Base-by-base conservation (phyloP, 1,140 invertebrate genomes). In the Bombus huntii region DNA sequence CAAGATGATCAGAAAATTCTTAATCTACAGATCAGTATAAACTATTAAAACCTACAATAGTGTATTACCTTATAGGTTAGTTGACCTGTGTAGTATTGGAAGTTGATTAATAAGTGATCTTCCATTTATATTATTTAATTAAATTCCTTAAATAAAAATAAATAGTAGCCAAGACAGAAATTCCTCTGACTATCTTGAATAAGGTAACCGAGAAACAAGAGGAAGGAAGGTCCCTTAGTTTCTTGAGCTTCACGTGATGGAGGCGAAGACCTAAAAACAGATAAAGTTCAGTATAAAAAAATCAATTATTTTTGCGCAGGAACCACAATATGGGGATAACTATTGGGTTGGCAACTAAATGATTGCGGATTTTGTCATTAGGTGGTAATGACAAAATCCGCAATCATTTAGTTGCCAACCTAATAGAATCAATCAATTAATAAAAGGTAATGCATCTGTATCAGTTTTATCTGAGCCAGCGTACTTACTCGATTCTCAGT, bases 401-500 rank as follows among this genome's bases (percentile, higher is more conserved):
- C 5, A 47, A 15, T 47, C 44, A 47, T 15, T 47, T 47, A 47
- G 13, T 47, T 47, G 44, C 44, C 15, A 47, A 47, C 0, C 44
- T 0, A 47, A 47, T 47, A 80, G 65, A 78, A 47, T 84, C n/a
- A 70, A 47, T 84, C n/a, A n/a, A 15, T 10, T 78, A 59, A 71
- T 25, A 62, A 12, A 39, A 34, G 47, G 8, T 42, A 53, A 47
- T 44, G 34, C 53, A 76, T 62, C 62, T 59, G 28, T 18, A 44
- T 47, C 22, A 83, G 65, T 59, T 65, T 68, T 83, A 22, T 62
- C 42, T 76, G 73, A 87, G 83, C 84, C 82, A 88, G 71, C 81
- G 86, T 91, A 91, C 88, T 91, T 91, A 89, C 15, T 65, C 42
- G 66, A 72, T 72, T 77, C 31, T 62, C 28, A 34, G 44, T 34